Evolutionary conservation across 64 coral and sea anemone species (phyloP).

Genomic region (Porites australiensis): DNA sequence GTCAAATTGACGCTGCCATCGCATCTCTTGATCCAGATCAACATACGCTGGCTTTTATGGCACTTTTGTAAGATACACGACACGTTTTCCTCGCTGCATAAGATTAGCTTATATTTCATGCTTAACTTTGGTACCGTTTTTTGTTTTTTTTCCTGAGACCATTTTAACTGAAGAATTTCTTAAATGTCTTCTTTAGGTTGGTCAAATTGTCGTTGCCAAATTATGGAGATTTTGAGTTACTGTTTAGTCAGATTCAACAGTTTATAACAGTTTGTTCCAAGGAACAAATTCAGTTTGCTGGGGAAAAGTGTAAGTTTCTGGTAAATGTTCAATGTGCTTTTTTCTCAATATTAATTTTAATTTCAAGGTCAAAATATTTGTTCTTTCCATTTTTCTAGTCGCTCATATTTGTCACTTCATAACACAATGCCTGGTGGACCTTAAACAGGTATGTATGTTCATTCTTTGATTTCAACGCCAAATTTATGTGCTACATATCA

Average conservation of each 20-base stretch:
- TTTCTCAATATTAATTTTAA: neutral
- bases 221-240: constrained; percentile 97
- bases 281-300: constrained; percentile 95
- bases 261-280: constrained; percentile 90
- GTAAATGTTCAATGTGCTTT: neutral
- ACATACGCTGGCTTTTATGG: constrained; percentile 96
- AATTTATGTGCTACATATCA: neutral
- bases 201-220: constrained; percentile 91
- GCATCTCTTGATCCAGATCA: constrained; percentile 97
- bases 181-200: constrained; percentile 56
- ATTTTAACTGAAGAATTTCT: neutral
- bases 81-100: neutral
- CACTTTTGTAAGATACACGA: constrained; percentile 70
- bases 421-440: constrained; percentile 90
- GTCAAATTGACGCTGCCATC: constrained; percentile 90
- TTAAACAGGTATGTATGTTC: constrained; percentile 77
- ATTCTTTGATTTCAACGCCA: neutral
- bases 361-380: neutral
- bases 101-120: neutral
- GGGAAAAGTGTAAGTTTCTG: constrained; percentile 87
- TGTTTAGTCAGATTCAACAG: constrained; percentile 95
- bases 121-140: neutral
- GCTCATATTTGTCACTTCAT: constrained; percentile 93
- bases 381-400: constrained; percentile 62
- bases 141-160: neutral